A percentile compares a stretch with the other conserved stretches of the same genome.
Conservation (phyloP, 2,888 invertebrate genomes). For the Metacarcinus magister region DNA sequence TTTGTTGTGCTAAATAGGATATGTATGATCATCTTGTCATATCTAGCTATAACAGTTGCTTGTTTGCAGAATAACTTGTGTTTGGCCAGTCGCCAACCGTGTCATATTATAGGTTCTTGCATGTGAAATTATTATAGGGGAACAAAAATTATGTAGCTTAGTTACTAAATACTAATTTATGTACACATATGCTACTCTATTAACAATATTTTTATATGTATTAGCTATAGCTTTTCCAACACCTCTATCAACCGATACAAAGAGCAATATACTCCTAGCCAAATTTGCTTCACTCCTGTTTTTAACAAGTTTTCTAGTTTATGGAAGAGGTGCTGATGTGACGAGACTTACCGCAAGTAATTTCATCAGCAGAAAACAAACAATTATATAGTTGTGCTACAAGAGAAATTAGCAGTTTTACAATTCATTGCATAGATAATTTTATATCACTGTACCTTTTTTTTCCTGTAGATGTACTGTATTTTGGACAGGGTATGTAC, state of each 20-base stretch:
- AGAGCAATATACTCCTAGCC: background rate
- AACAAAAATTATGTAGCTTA: background rate
- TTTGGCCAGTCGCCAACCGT: background rate
- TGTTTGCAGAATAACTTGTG: background rate
- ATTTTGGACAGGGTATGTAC: constrained; percentile 55
- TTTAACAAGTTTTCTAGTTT: background rate
- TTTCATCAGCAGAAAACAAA: background rate
- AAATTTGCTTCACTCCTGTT: background rate
- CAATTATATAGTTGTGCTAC: background rate
- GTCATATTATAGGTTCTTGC: background rate
- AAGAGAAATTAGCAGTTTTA: background rate
- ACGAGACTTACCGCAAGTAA: background rate
- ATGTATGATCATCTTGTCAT: background rate
- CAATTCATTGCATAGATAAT: background rate
- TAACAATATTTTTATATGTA: background rate
- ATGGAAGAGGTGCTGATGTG: background rate
- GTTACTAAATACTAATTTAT: background rate
- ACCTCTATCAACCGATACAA: background rate
- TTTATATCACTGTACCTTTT: background rate
- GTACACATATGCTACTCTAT: background rate
- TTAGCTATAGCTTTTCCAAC: background rate
- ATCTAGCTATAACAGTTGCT: background rate
- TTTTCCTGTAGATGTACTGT: constrained; percentile 54
- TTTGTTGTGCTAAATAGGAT: background rate
- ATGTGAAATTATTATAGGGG: background rate